phyloP scores from a whole-genome alignment of 2,113 vertebrate genomes.

The Channa maculata region DNA sequence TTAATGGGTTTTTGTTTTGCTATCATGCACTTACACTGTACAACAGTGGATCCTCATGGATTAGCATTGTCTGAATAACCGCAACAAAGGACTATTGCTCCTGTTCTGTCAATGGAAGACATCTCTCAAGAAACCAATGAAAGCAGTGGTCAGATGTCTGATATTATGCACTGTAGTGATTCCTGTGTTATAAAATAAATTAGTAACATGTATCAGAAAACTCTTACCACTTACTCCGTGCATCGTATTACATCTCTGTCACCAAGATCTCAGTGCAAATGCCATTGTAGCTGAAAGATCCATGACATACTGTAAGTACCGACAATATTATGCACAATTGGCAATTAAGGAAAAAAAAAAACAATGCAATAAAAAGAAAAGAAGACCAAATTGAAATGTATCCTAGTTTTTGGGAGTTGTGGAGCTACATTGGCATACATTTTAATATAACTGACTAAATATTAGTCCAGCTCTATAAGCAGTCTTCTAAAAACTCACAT shows the following conservation, averaged over 20 bases:
- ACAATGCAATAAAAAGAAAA: constrained; percentile 25
- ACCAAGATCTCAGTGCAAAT: constrained; percentile 94
- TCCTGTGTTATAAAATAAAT: constrained; percentile 92
- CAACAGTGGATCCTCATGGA: constrained; percentile 90
- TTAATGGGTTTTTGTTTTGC: constrained; percentile 81
- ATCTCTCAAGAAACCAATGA: constrained; percentile 33
- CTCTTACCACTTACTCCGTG: constrained; percentile 79
- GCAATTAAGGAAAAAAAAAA: constrained; percentile 23
- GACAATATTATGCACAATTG: constrained; percentile 80
- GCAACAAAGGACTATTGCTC: constrained; percentile 61
- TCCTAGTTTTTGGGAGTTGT: constrained; percentile 74
- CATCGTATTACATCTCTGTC: constrained; percentile 86
- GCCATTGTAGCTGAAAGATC: constrained; percentile 88
- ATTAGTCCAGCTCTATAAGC: constrained; percentile 92
- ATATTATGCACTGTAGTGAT: constrained; percentile 58
- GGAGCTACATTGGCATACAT: constrained; percentile 84
- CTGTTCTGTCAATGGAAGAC: constrained; percentile 74
- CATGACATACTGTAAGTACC: constrained; percentile 81
- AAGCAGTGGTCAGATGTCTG: constrained; percentile 53
- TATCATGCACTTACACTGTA: constrained; percentile 89
- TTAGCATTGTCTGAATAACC: constrained; percentile 83
- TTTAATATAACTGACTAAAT: constrained; percentile 86
- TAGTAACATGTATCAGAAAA: constrained; percentile 90
- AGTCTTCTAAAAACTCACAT: constrained; percentile 94
- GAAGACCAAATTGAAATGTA: constrained; percentile 64